Evolutionary conservation across 2,113 vertebrate genomes (phyloP), one percentile per base, ranked within the genome.

Genomic region (Fulica atra): DNA sequence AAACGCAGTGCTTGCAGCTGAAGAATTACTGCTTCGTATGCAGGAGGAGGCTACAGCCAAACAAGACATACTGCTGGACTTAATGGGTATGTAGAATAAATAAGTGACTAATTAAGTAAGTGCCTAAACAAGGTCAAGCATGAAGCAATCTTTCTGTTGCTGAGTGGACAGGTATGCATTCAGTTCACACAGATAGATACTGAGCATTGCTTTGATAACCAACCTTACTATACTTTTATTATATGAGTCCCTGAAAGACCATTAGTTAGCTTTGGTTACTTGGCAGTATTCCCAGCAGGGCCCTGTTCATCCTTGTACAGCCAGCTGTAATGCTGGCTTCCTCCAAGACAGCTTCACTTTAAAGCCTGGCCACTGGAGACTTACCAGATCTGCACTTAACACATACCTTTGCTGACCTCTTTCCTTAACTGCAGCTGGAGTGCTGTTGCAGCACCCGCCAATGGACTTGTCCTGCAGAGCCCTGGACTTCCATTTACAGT

Each of bases 21-120:
- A 99, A 93, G 77, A 76, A 29, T 85, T 99, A 94, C 98, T 99
- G 44, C 98, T 97, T 87, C 11, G 28, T 10, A 81, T 98, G 74
- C 98, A 98, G 95, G 26, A 91, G 64, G 56, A 98, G 48, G 97
- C 97, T 66, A 81, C 70, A 36, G 73, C 1, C 38, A 94, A 96
- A 80, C 98, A 98, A 71, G 25, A 97, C 86, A 2, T 9, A 54
- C 66, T 98, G 91, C 71, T 96, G 72, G 65, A 72, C 56, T 69
- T 81, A 48, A 25, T 91, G 8, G 96, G 98, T 98, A 95, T 56
- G 96, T 98, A 93, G 88, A 71, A 77, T 78, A 84, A 86, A n/a
- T n/a, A 69, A 81, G 23, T 44, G 31, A 35, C 42, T 81, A 48
- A 53, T 21, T 33, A 70, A 87, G 48, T 87, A 56, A 54, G 26